phyloP scores from a whole-genome alignment of 2,888 invertebrate genomes.

The Apoda limacodes region DNA sequence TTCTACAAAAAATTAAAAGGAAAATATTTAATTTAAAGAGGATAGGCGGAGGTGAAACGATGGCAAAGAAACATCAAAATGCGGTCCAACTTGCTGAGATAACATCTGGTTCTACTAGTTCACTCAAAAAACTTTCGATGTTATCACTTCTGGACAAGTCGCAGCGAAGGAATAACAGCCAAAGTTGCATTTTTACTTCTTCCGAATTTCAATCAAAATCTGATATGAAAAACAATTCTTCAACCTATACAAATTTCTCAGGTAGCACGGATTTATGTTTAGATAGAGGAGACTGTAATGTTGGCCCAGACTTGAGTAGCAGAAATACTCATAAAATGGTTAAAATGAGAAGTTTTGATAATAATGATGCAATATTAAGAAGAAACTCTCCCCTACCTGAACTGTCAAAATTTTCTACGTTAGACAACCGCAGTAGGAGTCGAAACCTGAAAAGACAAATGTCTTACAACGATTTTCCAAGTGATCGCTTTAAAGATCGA shows the following conservation, averaged over 20 bases:
- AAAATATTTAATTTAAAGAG: constrained; percentile 63
- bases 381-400: constrained; percentile 43
- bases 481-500: constrained; percentile 51
- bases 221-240: constrained; percentile 44
- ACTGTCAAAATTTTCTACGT: constrained; percentile 54
- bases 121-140: constrained; percentile 59
- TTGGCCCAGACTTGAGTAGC: constrained; percentile 18
- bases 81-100: constrained; percentile 61
- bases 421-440: constrained; percentile 60
- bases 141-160: constrained; percentile 57
- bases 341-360: constrained; percentile 57
- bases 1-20: constrained; percentile 63
- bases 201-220: constrained; percentile 50
- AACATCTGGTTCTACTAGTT: constrained; percentile 53
- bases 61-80: constrained; percentile 59
- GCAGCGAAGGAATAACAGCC: constrained; percentile 53
- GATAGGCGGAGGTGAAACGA: constrained; percentile 52
- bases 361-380: constrained; percentile 43
- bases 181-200: constrained; percentile 54
- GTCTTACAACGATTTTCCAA: constrained; percentile 64
- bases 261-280: constrained; percentile 64
- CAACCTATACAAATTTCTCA: constrained; percentile 60
- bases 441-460: constrained; percentile 58
- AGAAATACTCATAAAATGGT: constrained; percentile 38
- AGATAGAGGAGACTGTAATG: constrained; percentile 49